These are phyloP conservation scores for Neuroscelio doddi DNA, from an alignment of 2,888 invertebrate species.

Conservation along the genomic window DNA sequence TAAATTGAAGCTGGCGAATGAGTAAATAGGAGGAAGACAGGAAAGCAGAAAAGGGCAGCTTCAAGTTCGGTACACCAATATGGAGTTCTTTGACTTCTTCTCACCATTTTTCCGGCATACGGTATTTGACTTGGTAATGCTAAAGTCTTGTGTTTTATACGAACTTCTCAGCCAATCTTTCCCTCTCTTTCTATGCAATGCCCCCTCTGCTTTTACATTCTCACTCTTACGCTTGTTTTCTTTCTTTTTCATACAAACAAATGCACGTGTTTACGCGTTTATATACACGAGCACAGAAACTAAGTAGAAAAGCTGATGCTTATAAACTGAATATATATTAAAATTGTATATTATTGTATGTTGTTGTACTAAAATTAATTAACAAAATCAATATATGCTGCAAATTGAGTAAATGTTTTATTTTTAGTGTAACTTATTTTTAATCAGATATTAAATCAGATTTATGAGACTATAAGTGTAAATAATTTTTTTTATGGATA, in stretches of 20 bases:
- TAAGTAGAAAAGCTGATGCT: slow-evolving; percentile 9
- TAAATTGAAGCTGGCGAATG: slow-evolving; percentile 53
- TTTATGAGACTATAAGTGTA: too few species aligned
- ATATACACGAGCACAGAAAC: slow-evolving; percentile 15
- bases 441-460: too few species aligned
- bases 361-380: too few species aligned
- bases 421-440: too few species aligned
- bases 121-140: slow-evolving; percentile 71
- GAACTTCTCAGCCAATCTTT: slow-evolving; percentile 20
- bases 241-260: slow-evolving; percentile 39
- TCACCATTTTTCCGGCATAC: slow-evolving; percentile 60
- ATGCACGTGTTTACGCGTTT: slow-evolving; percentile 37
- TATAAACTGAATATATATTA: too few species aligned
- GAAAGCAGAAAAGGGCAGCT: slow-evolving; percentile 54
- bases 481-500: too few species aligned
- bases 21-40: slow-evolving; percentile 26
- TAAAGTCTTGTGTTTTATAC: slow-evolving; percentile 52
- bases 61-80: slow-evolving; percentile 51
- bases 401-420: too few species aligned
- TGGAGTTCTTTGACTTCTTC: slow-evolving; percentile 52
- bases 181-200: slow-evolving; percentile 1
- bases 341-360: too few species aligned
- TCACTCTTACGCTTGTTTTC: slow-evolving; percentile 4
- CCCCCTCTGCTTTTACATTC: slow-evolving; percentile 8
- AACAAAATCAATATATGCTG: too few species aligned